phyloP scores from a whole-genome alignment of 1,140 invertebrate species.

The Drosophila varians region DNA sequence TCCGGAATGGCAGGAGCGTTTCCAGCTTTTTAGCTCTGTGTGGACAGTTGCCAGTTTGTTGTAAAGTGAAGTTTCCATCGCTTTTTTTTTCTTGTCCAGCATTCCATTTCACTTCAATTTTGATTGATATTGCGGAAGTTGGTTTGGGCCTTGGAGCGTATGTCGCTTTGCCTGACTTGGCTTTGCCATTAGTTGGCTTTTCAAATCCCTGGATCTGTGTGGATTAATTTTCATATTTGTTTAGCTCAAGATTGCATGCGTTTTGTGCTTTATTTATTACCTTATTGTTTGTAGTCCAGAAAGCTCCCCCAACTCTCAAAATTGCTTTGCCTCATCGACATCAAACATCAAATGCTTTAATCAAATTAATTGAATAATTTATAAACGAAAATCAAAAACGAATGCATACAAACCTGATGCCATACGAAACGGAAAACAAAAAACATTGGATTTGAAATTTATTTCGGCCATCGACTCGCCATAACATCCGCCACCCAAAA shows the following conservation, averaged over 20 bases:
- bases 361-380: constrained; percentile 36
- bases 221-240: constrained; percentile 14
- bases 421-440: constrained; percentile 15
- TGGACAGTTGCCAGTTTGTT: constrained; percentile 9
- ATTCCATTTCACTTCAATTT: constrained; percentile 43
- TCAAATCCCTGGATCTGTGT: constrained; percentile 7
- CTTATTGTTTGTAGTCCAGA: constrained; percentile 20
- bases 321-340: too few species aligned
- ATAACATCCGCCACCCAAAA: constrained; percentile 25
- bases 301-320: too few species aligned
- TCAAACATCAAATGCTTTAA: constrained; percentile 37
- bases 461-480: constrained; percentile 30
- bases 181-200: constrained; percentile 27
- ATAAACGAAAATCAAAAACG: constrained; percentile 23
- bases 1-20: constrained; percentile 47
- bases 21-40: constrained; percentile 28
- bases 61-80: constrained; percentile 17
- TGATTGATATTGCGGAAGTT: constrained; percentile 76
- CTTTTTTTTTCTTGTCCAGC: neutral
- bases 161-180: constrained; percentile 42
- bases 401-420: constrained; percentile 20
- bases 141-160: constrained; percentile 36
- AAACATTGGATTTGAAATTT: constrained; percentile 43
- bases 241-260: neutral
- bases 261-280: constrained; percentile 1